phyloP scores from a whole-genome alignment of 1,140 invertebrate species.

The Diachasmimorpha longicaudata region DNA sequence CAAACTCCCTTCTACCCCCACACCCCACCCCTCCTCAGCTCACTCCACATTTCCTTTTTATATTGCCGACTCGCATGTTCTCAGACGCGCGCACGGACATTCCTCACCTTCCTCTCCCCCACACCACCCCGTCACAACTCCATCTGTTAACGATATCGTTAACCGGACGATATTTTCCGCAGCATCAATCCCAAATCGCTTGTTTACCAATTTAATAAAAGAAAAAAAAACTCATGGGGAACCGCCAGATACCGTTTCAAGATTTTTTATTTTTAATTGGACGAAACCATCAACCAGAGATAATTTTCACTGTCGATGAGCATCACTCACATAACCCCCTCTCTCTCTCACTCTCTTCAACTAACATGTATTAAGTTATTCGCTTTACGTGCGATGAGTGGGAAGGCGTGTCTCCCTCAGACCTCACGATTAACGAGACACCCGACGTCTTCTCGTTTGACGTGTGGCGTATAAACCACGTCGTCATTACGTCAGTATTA shows the following conservation, averaged over 20 bases:
- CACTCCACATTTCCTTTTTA: background rate
- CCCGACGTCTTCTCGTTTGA: background rate
- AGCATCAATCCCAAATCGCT: slow-evolving; percentile 3
- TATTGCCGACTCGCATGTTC: background rate
- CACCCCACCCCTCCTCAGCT: slow-evolving; percentile 4
- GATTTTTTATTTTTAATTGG: background rate
- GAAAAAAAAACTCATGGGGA: no score
- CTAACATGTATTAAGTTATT: slow-evolving; percentile 4
- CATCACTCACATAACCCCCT: slow-evolving; percentile 5
- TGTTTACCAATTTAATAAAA: slow-evolving; percentile 5
- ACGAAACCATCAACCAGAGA: background rate
- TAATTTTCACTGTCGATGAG: background rate
- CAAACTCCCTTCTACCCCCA: background rate
- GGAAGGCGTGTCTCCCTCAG: slow-evolving; percentile 17
- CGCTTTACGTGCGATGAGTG: slow-evolving; percentile 16
- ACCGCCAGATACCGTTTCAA: no score
- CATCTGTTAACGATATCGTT: slow-evolving; percentile 27
- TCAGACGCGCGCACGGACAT: background rate
- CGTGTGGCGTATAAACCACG: background rate
- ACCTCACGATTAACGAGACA: background rate
- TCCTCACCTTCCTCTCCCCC: background rate
- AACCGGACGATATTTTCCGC: slow-evolving; percentile 21
- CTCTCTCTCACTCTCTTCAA: background rate
- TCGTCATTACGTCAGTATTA: background rate
- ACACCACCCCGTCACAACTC: background rate